A percentile compares a stretch with the other conserved stretches of the same genome.
Conservation (phyloP, 2,113 vertebrate species). For the Ciconia boyciana region DNA sequence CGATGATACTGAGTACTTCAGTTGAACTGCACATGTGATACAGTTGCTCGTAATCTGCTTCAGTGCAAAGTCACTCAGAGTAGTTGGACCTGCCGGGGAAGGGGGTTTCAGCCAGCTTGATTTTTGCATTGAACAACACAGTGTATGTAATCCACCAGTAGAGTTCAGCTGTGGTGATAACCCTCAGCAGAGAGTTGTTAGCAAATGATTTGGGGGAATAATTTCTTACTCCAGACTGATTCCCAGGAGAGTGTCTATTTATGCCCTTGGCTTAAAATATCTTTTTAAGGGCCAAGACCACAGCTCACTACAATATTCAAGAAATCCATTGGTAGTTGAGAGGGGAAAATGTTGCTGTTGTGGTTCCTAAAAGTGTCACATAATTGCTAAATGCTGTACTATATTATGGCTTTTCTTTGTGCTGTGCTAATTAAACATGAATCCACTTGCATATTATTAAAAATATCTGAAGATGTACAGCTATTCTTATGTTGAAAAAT, state of each 20-base stretch:
- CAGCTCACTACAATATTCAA: neutral
- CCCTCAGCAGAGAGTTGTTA: neutral
- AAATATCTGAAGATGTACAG: constrained; percentile 19
- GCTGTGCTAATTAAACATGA: constrained; percentile 37
- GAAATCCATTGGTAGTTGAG: neutral
- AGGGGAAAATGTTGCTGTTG: neutral
- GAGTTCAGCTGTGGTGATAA: neutral
- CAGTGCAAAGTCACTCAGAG: too few relatives aligned
- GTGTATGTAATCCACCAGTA: neutral
- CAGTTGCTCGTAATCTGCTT: neutral
- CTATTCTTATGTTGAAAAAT: constrained; percentile 7
- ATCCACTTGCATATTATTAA: constrained; percentile 16
- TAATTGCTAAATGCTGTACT: neutral
- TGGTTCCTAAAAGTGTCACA: neutral
- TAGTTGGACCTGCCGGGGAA: neutral
- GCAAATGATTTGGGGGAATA: neutral
- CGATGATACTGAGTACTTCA: accelerated
- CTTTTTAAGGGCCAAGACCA: neutral
- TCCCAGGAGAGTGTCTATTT: neutral
- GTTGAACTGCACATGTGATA: accelerated
- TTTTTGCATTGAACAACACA: neutral
- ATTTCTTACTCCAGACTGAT: neutral
- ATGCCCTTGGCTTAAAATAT: neutral
- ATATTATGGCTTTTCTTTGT: constrained; percentile 13
- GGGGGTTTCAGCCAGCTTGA: neutral